Evolutionary conservation across 2,888 invertebrate genomes (phyloP).

Genomic region (Lycia hirtaria): DNA sequence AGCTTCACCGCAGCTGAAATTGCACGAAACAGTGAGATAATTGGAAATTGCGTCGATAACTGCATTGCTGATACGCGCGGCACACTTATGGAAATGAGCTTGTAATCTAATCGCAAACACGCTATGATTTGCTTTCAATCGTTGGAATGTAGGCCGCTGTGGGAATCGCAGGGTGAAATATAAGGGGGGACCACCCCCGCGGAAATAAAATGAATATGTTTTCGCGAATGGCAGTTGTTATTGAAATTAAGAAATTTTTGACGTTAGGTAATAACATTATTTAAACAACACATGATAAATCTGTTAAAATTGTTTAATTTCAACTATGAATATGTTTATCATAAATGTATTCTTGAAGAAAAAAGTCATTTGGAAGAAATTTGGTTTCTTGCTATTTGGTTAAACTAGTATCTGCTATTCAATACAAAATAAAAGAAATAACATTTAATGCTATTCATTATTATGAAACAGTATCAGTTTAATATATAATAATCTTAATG

Average conservation of each 20-base stretch:
- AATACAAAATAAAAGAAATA: too few species aligned
- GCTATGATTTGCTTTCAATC: constrained; percentile 59
- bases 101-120: constrained; percentile 60
- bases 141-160: constrained; percentile 47
- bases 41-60: constrained; percentile 40
- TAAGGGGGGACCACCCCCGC: neutral
- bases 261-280: too few species aligned
- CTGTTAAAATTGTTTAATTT: too few species aligned
- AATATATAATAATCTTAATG: too few species aligned
- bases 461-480: too few species aligned
- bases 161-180: constrained; percentile 13
- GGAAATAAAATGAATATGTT: constrained; percentile 3
- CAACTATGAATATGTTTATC: constrained; percentile 2
- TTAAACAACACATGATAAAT: too few species aligned
- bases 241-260: too few species aligned
- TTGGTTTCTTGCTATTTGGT: too few species aligned
- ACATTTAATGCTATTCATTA: too few species aligned
- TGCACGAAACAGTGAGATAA: constrained; percentile 27
- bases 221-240: too few species aligned
- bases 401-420: too few species aligned
- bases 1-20: constrained; percentile 35
- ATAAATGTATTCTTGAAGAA: neutral
- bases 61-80: constrained; percentile 47
- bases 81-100: constrained; percentile 61
- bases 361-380: too few species aligned